phyloP scores from a whole-genome alignment of 2,888 invertebrate species.

The Pyrochroa serraticornis region DNA sequence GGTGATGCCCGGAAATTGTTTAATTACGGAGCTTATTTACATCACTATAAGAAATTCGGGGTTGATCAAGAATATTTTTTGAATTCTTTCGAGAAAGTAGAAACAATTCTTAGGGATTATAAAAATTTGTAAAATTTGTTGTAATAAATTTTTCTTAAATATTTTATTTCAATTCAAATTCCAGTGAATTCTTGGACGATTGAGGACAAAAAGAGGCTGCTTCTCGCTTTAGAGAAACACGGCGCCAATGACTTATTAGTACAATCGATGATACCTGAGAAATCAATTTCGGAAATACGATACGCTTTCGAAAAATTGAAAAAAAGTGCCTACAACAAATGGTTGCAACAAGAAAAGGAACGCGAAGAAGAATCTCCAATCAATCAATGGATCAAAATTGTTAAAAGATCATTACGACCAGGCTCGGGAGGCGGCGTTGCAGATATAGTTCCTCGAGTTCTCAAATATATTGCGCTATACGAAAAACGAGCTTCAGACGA shows the following conservation, averaged over 20 bases:
- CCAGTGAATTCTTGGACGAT: slow-evolving; percentile 43
- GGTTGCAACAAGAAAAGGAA: slow-evolving; percentile 19
- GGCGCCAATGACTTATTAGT: slow-evolving; percentile 47
- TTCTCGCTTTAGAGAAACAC: slow-evolving; percentile 42
- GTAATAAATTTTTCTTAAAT: slow-evolving; percentile 22
- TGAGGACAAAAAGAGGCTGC: slow-evolving; percentile 43
- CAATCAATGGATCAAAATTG: slow-evolving; percentile 47
- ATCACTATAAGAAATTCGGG: slow-evolving; percentile 61
- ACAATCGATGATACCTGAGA: slow-evolving; percentile 43
- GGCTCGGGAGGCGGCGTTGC: slow-evolving; percentile 15
- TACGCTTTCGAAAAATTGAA: slow-evolving; percentile 44
- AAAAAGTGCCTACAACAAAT: slow-evolving; percentile 32
- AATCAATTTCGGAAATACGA: slow-evolving; percentile 44
- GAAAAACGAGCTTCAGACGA: slow-evolving; percentile 39
- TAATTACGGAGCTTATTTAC: slow-evolving; percentile 59
- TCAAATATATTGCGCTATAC: slow-evolving; percentile 53
- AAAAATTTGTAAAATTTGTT: slow-evolving; percentile 44
- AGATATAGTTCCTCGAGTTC: slow-evolving; percentile 45
- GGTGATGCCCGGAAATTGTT: slow-evolving; percentile 60
- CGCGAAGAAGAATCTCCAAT: slow-evolving; percentile 39
- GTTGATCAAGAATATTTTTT: slow-evolving; percentile 59
- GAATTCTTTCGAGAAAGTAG: slow-evolving; percentile 59
- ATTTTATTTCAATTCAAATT: slow-evolving; percentile 24
- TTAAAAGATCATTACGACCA: slow-evolving; percentile 26
- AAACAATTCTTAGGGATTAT: slow-evolving; percentile 58